Evolutionary conservation across 1,140 invertebrate species (phyloP).

Genomic region (Aricia agestis): DNA sequence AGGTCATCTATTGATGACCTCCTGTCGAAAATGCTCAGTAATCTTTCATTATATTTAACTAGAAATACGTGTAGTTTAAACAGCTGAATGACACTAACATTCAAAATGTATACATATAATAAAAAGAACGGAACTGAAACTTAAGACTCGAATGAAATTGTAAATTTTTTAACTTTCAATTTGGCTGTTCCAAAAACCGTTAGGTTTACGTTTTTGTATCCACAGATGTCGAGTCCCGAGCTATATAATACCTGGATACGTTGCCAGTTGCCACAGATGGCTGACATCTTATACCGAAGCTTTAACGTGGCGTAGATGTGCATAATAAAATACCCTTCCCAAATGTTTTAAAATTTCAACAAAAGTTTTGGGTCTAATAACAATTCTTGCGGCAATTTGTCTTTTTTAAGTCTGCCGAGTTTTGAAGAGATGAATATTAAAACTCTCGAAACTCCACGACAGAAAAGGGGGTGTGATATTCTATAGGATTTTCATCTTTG

Average conservation of each 20-base stretch:
- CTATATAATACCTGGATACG: constrained; percentile 4
- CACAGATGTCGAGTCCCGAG: background rate
- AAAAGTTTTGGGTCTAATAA: background rate
- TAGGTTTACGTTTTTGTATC: background rate
- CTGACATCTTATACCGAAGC: constrained; percentile 4
- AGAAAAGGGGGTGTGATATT: background rate
- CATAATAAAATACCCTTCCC: background rate
- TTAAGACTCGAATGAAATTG: background rate
- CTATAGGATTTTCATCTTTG: background rate
- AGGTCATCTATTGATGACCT: too few species aligned
- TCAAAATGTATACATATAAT: background rate
- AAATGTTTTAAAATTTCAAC: background rate
- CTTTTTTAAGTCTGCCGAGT: too few species aligned
- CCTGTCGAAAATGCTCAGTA: too few species aligned
- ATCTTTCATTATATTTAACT: too few species aligned
- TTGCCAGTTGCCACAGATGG: background rate
- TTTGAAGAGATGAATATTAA: background rate
- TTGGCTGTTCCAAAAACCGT: background rate
- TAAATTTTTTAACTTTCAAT: background rate
- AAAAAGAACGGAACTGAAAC: background rate
- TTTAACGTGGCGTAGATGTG: background rate
- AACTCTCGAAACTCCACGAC: background rate
- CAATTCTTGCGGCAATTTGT: too few species aligned
- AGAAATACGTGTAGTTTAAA: too few species aligned
- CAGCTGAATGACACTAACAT: background rate